Conservation (phyloP, 2,797 vertebrate species). For the Danio kyathit region DNA sequence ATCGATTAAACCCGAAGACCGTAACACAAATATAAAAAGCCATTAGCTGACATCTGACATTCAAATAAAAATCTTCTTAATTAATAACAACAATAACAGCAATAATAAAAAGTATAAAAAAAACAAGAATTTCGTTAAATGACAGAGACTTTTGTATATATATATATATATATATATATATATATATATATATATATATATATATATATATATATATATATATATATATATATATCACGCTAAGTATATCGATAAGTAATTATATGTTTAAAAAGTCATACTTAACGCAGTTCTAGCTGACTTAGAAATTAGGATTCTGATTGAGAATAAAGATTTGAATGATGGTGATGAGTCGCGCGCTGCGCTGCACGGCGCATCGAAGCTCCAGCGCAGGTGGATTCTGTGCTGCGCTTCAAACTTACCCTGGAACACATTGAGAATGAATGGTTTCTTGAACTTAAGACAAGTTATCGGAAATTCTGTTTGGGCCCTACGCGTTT, state of each 20-base stretch:
- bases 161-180: no score
- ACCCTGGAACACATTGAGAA: conserved; percentile 80
- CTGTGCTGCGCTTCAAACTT: conserved; percentile 67
- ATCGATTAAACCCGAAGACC: neutral
- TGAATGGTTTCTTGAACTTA: conserved; percentile 80
- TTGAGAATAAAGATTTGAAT: conserved; percentile 26
- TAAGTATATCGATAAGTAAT: neutral
- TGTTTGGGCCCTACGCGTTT: conserved; percentile 74
- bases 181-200: no score
- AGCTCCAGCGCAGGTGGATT: conserved; percentile 73
- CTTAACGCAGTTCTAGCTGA: neutral
- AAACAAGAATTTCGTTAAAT: no score
- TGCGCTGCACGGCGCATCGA: conserved; percentile 4
- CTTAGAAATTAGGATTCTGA: neutral
- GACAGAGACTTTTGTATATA: no score
- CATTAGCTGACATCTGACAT: neutral
- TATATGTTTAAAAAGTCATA: neutral
- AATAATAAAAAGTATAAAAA: no score
- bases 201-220: no score
- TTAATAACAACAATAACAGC: neutral
- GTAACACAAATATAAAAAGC: neutral
- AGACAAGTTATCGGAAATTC: conserved; percentile 75
- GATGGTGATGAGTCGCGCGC: neutral
- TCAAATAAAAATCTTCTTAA: no score
- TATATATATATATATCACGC: no score